phyloP scores from a whole-genome alignment of 2,113 vertebrate genomes.

The Theristicus caerulescens region DNA sequence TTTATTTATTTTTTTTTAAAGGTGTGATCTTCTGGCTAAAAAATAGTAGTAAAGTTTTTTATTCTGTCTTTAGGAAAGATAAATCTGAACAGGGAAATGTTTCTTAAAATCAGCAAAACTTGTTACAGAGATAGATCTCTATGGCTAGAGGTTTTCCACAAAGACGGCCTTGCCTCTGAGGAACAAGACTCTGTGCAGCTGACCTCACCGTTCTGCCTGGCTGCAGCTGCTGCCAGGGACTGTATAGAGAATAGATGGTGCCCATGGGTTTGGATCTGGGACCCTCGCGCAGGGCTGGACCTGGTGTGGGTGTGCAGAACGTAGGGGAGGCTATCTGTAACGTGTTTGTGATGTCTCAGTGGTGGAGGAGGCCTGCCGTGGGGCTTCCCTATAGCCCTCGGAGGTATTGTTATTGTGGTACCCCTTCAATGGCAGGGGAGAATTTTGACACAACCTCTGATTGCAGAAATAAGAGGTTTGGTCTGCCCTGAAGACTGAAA shows the following conservation, averaged over 20 bases:
- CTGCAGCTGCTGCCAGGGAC: not conserved
- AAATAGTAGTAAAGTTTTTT: not conserved
- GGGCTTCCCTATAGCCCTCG: not conserved
- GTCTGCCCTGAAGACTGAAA: not conserved
- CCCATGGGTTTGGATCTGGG: not conserved
- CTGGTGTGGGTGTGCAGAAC: not conserved
- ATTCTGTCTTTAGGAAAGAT: not conserved
- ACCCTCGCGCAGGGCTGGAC: not conserved
- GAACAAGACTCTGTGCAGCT: not conserved
- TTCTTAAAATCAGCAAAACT: not conserved
- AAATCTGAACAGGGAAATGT: not conserved
- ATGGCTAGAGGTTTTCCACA: not conserved
- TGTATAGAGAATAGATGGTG: not conserved
- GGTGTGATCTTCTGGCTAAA: not conserved
- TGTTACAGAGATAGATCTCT: not conserved
- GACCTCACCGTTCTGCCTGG: not conserved
- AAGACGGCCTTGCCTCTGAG: not conserved
- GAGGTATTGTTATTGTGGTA: no score
- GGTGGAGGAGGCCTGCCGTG: not conserved
- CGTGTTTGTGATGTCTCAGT: not conserved
- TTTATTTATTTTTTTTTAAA: not conserved
- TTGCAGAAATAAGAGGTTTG: not conserved
- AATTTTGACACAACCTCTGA: not conserved
- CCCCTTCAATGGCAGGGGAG: not conserved
- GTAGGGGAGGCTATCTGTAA: fast-evolving